Evolutionary conservation across 2,888 invertebrate species (phyloP).

Genomic region (Patella pellucida): DNA sequence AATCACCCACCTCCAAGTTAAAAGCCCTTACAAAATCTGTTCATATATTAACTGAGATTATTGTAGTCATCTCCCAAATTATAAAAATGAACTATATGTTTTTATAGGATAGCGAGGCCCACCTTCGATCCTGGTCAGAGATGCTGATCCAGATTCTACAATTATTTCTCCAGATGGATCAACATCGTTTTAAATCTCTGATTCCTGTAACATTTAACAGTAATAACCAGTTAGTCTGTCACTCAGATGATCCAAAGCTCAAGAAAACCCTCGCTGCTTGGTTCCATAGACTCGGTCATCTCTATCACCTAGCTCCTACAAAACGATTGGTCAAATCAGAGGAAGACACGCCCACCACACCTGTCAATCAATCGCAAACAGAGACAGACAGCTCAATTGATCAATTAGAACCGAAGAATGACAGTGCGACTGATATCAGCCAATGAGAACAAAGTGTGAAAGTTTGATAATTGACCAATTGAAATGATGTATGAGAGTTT

Average conservation of each 20-base stretch:
- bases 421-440: no score
- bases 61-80: no score
- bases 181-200: conserved; percentile 74
- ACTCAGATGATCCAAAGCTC: conserved; percentile 75
- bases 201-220: conserved; percentile 76
- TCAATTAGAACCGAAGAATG: no score
- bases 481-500: no score
- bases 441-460: no score
- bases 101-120: conserved; percentile 87
- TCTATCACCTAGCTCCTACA: conserved; percentile 46
- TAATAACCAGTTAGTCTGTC: conserved; percentile 75
- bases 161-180: conserved; percentile 75
- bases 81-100: no score
- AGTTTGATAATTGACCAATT: no score
- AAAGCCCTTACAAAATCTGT: no score
- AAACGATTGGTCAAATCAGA: background rate
- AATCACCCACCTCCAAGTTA: no score
- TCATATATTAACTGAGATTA: no score
- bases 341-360: background rate
- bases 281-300: conserved; percentile 73
- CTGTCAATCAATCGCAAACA: background rate
- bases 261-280: conserved; percentile 75
- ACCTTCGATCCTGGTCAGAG: conserved; percentile 82
- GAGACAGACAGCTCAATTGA: background rate
- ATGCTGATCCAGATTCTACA: conserved; percentile 88